Base-by-base conservation (phyloP, 2,113 vertebrate species). In the Peromyscus maniculatus region DNA sequence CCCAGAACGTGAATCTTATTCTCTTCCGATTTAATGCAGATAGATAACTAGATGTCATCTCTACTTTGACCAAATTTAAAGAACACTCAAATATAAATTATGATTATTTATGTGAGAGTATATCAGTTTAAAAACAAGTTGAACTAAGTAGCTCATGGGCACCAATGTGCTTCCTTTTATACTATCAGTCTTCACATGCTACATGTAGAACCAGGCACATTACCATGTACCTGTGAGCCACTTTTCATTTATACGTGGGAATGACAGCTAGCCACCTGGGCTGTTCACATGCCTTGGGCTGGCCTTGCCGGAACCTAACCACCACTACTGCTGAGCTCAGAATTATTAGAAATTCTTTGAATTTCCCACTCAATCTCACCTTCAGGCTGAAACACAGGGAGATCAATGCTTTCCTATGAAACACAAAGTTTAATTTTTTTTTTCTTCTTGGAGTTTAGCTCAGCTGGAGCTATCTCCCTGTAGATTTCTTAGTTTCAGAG, bases 351-450 rank as follows among this genome's bases (percentile, higher is more conserved):
- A 79, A 64, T 16, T n/a, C 15, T 71, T 67, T 64, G 46, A 67
- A 52, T 95, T 83, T 80, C n/a, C 57, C 95, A 77, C 17, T 62
- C 28, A 1, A 55, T 11, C 4, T 75, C 26, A 43, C 66, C 46
- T 74, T 62, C 8, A 62, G 71, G 43, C 11, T 66, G 46, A 82
- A 78, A 71, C 39, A 8, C 5, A 15, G n/a, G 57, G 16, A 83
- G 2, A 55, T 82, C 16, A n/a, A 13, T 78, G 52, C 36, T 28
- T 84, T 92, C 36, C 74, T 93, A 3, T 59, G 16, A 83, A 82
- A 69, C 59, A 93, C 87, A 36, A 57, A 3, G 33, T 64, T 86
- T 89, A 67, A 80, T 71, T 96, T 90, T 96, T 90, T 96, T 43
- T 86, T 92, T 95, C 28, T 57, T 71, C 19, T 75, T n/a, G 49